These are phyloP conservation scores for Agrochola circellaris DNA, from an alignment of 2,888 invertebrate genomes.

Conservation along the genomic window DNA sequence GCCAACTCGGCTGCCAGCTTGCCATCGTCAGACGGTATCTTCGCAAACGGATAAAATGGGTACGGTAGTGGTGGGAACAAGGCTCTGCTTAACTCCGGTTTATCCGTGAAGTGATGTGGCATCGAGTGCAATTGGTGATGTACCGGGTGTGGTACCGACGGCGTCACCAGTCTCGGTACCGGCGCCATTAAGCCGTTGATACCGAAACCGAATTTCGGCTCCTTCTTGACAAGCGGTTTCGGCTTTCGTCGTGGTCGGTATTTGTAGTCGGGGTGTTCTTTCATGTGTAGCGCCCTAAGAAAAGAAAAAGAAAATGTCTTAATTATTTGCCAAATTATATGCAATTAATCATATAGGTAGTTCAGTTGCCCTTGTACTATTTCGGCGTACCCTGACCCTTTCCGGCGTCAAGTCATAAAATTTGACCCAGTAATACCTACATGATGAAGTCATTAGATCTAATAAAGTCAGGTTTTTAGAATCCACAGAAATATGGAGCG, in stretches of 20 bases:
- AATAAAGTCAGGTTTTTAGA: background rate
- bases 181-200: conserved; percentile 92
- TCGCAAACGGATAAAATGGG: conserved; percentile 93
- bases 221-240: conserved; percentile 95
- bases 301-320: conserved; percentile 10
- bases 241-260: conserved; percentile 97
- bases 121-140: conserved; percentile 82
- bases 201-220: conserved; percentile 93
- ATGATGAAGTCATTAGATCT: background rate
- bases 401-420: background rate
- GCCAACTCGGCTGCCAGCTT: conserved; percentile 93
- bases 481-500: background rate
- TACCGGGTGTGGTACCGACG: conserved; percentile 85
- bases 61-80: conserved; percentile 94
- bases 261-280: conserved; percentile 98
- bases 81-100: conserved; percentile 92
- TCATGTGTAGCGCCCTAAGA: conserved; percentile 97
- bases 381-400: background rate
- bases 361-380: background rate
- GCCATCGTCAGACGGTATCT: conserved; percentile 87
- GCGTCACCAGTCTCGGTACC: conserved; percentile 87
- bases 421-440: background rate
- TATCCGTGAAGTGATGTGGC: conserved; percentile 89
- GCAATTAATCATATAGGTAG: no score
- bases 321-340: background rate